Evolutionary conservation across 2,888 invertebrate species (phyloP), one percentile per base, ranked within the genome.

Genomic region (Pristionchus japonicus): DNA sequence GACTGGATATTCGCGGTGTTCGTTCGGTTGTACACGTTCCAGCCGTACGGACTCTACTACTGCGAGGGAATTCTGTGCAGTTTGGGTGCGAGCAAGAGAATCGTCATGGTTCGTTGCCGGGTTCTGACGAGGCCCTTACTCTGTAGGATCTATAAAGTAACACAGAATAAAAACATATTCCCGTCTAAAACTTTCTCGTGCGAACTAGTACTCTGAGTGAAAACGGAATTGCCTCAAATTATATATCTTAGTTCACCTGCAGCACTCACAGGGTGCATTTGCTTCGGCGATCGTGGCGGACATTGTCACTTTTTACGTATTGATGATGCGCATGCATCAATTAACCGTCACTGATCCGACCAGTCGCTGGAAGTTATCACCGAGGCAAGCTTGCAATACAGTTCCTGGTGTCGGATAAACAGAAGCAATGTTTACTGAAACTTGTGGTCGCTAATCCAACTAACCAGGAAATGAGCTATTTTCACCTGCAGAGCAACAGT

Each of bases 301-400:
- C 31, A 20, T 67, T 3, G 15, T 34, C 15, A 67, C 67, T 2
- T 67, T 67, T 17, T 67, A 67, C 34, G 67, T 31, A 4, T 15
- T 67, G 17, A 67, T 67, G 67, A 34, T 67, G 31, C 67, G 67
- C 67, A 67, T 67, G 67, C 67, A 67, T 6, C 67, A 67, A 67
- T 34, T 67, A 15, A 34, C 34, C 3, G 31, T 67, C 11, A 13
- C 34, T 3, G 67, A 67, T 34, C 31, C 34, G 15, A 13, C 17
- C 31, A 67, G 67, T 34, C 1, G 67, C 31, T 67, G 67, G 67
- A 40, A 15, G 23, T 3, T 74, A 7, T 74, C 70, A 40, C 23
- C 3, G 4, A 37, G 7, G 70, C 23, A 40, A 37, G 70, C 23
- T 57, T 57, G 6, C 52, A 31, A 70, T 13, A 70, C 1, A 70